These are phyloP conservation scores for Chloebia gouldiae DNA, from an alignment of 2,113 vertebrate species.

Conservation along the genomic window DNA sequence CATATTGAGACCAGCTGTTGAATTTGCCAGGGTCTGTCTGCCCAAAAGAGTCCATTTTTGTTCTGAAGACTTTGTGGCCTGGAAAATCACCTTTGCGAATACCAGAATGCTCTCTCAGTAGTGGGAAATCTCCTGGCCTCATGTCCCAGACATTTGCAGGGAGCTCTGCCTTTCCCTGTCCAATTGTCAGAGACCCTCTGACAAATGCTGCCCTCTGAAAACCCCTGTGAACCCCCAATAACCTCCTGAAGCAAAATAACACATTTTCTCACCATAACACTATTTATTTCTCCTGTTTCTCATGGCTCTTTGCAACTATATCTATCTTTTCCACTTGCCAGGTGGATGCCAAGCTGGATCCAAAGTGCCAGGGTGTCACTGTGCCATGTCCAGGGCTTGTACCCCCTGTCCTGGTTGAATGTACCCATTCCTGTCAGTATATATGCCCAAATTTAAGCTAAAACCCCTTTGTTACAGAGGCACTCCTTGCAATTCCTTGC, in stretches of 20 bases:
- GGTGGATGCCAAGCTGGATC: too few relatives aligned
- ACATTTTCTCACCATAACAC: not conserved
- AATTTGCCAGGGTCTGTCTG: not conserved
- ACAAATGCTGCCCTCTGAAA: rapidly evolving
- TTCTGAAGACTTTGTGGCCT: not conserved
- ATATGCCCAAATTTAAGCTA: not conserved
- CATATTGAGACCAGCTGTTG: conserved; percentile 10
- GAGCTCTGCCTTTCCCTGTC: not conserved
- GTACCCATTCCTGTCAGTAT: not conserved
- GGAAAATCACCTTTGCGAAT: not conserved
- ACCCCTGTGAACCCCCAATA: not conserved
- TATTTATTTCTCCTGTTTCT: not conserved
- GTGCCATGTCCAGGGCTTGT: not conserved
- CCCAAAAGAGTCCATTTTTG: not conserved
- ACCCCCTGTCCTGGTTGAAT: not conserved
- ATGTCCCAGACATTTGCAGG: not conserved
- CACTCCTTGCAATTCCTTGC: not conserved
- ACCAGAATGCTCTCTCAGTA: not conserved
- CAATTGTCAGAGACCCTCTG: not conserved
- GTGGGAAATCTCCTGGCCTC: not conserved
- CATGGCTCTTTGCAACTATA: not conserved
- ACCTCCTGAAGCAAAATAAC: not conserved
- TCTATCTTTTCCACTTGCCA: not conserved
- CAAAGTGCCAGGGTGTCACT: not conserved
- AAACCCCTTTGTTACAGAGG: rapidly evolving